phyloP scores from a whole-genome alignment of 2,113 vertebrate genomes.

The Syngnathus scovelli region DNA sequence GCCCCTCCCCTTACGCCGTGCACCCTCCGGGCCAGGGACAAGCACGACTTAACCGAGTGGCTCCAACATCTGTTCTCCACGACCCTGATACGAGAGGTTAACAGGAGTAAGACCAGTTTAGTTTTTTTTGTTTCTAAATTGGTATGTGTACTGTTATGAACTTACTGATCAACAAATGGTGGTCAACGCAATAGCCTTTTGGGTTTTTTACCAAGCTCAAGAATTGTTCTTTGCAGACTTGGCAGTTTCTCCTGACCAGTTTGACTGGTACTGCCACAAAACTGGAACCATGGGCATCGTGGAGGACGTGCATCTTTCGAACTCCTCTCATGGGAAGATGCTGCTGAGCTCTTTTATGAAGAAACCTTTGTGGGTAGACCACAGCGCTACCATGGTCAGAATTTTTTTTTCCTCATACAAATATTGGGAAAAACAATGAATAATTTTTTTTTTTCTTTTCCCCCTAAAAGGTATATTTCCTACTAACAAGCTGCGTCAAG shows the following conservation, averaged over 20 bases:
- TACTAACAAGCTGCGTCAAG: conserved; percentile 62
- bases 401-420: background rate
- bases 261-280: conserved; percentile 66
- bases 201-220: too few species aligned
- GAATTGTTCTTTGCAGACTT: conserved; percentile 10
- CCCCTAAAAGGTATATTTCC: conserved; percentile 58
- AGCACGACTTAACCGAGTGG: conserved; percentile 57
- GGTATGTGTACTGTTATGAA: too few species aligned
- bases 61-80: conserved; percentile 58
- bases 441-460: background rate
- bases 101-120: background rate
- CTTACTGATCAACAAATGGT: too few species aligned
- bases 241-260: conserved; percentile 57
- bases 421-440: background rate
- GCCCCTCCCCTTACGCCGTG: conserved; percentile 58
- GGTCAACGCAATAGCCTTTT: too few species aligned
- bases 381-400: conserved; percentile 58
- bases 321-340: conserved; percentile 62
- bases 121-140: too few species aligned
- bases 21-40: conserved; percentile 54
- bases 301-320: conserved; percentile 47
- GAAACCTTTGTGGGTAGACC: conserved; percentile 71
- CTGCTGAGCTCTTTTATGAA: conserved; percentile 70
- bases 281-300: conserved; percentile 58
- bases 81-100: background rate